These are phyloP conservation scores for Muscicapa comitata DNA, from an alignment of 2,797 vertebrate species.

Conservation along the genomic window DNA sequence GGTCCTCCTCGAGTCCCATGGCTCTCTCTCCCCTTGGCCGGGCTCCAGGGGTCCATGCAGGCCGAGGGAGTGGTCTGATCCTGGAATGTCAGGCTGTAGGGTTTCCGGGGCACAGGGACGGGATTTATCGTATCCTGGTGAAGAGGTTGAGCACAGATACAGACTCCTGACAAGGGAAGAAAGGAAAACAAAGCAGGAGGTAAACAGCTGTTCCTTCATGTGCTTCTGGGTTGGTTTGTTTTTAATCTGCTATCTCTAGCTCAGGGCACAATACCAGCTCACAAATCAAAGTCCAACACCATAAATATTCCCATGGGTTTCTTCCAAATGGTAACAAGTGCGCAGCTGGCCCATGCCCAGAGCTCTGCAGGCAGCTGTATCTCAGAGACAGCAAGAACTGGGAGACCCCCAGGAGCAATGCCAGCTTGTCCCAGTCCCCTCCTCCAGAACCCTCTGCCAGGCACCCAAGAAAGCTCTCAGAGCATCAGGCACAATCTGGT, in stretches of 20 bases:
- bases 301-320: not conserved
- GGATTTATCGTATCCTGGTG: conserved; percentile 89
- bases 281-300: not conserved
- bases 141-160: conserved; percentile 93
- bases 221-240: not conserved
- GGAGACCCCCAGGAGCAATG: not conserved
- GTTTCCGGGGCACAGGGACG: not conserved
- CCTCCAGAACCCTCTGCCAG: not conserved
- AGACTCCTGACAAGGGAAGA: conserved; percentile 80
- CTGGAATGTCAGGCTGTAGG: not conserved
- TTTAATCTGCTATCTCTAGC: not conserved
- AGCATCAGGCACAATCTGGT: not conserved
- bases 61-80: conserved; percentile 23
- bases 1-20: conserved; percentile 24
- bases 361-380: not conserved
- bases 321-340: not conserved
- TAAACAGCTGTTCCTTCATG: not conserved
- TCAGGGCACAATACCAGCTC: not conserved
- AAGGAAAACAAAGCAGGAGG: not conserved
- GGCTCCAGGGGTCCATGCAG: conserved; percentile 27
- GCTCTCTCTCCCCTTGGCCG: conserved; percentile 4
- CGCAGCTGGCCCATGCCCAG: not conserved
- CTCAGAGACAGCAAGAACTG: fast-evolving
- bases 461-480: not conserved
- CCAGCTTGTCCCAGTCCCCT: not conserved